phyloP scores from a whole-genome alignment of 2,888 invertebrate species.

The Thalpophila matura region DNA sequence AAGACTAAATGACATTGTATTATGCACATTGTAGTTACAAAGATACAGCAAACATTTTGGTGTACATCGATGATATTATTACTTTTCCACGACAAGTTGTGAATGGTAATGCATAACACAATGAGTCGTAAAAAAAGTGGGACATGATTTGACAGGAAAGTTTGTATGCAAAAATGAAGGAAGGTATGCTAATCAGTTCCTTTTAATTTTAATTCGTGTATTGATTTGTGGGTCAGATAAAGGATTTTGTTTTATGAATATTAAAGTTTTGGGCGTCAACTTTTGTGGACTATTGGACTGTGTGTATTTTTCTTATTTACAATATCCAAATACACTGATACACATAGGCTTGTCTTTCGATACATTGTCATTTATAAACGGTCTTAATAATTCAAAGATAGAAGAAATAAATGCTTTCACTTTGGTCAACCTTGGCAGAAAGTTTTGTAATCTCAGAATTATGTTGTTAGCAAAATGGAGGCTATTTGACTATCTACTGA shows the following conservation, averaged over 20 bases:
- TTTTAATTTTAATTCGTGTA: conserved; percentile 36
- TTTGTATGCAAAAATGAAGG: conserved; percentile 55
- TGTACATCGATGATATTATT: conserved; percentile 13
- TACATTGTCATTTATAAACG: too few species aligned
- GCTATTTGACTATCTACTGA: too few species aligned
- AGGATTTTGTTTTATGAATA: conserved; percentile 31
- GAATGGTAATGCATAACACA: conserved; percentile 53
- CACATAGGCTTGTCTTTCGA: too few species aligned
- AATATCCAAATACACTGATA: too few species aligned
- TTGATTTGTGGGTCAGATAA: conserved; percentile 27
- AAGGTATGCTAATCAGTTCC: conserved; percentile 38
- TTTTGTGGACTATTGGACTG: not conserved
- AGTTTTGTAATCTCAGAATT: too few species aligned
- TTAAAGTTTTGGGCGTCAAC: not conserved
- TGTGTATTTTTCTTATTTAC: too few species aligned
- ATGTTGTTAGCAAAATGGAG: too few species aligned
- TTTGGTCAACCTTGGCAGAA: too few species aligned
- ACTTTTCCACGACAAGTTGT: conserved; percentile 21
- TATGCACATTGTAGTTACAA: conserved; percentile 11
- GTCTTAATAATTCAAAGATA: too few species aligned
- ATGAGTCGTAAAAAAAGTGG: conserved; percentile 55
- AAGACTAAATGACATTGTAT: not conserved
- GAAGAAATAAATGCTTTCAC: too few species aligned
- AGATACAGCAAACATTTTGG: not conserved
- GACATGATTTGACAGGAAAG: conserved; percentile 44